phyloP scores from a whole-genome alignment of 2,888 invertebrate genomes.

The Piscicola geometra region DNA sequence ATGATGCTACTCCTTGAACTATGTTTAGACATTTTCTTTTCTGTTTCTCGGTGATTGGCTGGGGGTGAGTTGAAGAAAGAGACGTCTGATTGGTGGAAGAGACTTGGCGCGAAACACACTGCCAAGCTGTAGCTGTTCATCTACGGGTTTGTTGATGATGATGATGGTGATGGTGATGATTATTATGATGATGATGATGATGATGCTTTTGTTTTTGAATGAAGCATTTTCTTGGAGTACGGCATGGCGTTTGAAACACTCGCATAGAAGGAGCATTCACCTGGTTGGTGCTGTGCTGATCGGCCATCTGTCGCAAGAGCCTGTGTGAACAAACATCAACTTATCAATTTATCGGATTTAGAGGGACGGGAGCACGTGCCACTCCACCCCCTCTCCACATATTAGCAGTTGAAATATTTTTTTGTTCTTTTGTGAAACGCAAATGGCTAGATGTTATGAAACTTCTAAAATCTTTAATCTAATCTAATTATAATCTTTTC shows the following conservation, averaged over 20 bases:
- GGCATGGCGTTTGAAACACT: not conserved
- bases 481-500: too few species aligned
- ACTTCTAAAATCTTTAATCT: too few species aligned
- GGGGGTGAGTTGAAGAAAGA: not conserved
- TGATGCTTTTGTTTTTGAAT: not conserved
- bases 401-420: too few species aligned
- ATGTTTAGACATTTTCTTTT: not conserved
- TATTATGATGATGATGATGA: not conserved
- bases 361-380: too few species aligned
- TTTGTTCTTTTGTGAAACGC: too few species aligned
- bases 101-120: not conserved
- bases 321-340: not conserved
- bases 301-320: not conserved
- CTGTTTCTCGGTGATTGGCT: not conserved
- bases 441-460: too few species aligned
- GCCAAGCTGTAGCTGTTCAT: constrained; percentile 7
- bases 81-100: not conserved
- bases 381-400: too few species aligned
- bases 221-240: too few species aligned
- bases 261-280: not conserved
- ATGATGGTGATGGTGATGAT: not conserved
- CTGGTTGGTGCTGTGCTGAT: not conserved
- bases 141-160: not conserved
- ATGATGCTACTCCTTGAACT: not conserved
- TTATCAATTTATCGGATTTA: too few species aligned